Conservation (phyloP, 1,140 invertebrate species). For the Macrosteles quadrilineatus region DNA sequence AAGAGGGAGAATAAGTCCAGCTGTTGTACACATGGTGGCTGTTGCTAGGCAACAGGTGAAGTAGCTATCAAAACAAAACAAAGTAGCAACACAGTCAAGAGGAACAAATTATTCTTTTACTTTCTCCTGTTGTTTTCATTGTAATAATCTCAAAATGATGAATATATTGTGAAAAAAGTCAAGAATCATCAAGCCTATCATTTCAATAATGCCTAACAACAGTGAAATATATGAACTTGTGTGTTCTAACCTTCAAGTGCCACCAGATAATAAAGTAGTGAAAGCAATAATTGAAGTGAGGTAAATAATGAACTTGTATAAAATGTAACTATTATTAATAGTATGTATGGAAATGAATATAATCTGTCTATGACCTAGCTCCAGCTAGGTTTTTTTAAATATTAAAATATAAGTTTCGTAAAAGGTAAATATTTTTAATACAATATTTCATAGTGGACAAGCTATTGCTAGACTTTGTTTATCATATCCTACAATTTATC, state of each 20-base stretch:
- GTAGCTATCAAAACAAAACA: no score
- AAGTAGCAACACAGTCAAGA: no score
- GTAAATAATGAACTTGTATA: background rate
- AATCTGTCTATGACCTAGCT: background rate
- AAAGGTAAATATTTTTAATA: background rate
- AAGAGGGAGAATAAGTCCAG: no score
- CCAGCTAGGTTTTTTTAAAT: background rate
- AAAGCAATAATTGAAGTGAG: background rate
- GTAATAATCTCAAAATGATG: no score
- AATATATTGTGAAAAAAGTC: no score
- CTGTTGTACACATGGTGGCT: no score
- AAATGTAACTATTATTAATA: background rate
- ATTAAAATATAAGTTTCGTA: background rate
- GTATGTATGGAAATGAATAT: background rate
- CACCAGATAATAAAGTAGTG: background rate
- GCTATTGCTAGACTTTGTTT: background rate
- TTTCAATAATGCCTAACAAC: background rate
- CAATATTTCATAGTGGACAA: background rate
- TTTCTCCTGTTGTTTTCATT: no score
- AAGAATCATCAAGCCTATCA: no score
- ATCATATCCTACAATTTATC: background rate
- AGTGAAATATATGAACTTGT: background rate
- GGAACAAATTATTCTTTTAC: no score
- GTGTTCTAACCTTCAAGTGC: background rate
- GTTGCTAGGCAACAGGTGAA: no score